phyloP scores from a whole-genome alignment of 2,888 invertebrate genomes.

The Cephus pulcher region DNA sequence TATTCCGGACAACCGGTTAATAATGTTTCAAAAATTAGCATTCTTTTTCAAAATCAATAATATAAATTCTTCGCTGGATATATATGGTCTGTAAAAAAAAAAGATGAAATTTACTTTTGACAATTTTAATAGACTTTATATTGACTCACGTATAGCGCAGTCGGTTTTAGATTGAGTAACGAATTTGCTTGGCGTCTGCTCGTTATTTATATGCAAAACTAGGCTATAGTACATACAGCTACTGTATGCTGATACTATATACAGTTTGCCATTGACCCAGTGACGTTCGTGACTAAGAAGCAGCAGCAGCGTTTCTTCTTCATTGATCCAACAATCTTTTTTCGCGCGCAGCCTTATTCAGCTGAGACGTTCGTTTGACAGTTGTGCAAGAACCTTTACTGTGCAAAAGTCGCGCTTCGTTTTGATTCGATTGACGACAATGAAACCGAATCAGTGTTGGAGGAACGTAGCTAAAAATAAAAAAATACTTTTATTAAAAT shows the following conservation, averaged over 20 bases:
- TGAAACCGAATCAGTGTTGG: background rate
- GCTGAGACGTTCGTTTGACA: background rate
- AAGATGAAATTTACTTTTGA: too few species aligned
- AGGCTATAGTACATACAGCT: background rate
- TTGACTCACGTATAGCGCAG: too few species aligned
- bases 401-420: background rate
- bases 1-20: too few species aligned
- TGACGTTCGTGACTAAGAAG: constrained; percentile 11
- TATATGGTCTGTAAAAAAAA: too few species aligned
- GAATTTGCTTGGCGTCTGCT: background rate
- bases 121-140: too few species aligned
- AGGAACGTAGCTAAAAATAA: background rate
- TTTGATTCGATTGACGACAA: background rate
- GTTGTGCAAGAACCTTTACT: background rate
- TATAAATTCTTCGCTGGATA: too few species aligned
- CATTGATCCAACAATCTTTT: background rate
- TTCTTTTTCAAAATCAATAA: too few species aligned
- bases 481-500: background rate
- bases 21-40: too few species aligned
- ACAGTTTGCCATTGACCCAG: constrained; percentile 33
- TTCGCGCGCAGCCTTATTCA: background rate
- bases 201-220: background rate
- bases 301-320: background rate
- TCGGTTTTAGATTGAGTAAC: too few species aligned
- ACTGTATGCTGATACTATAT: background rate